A percentile compares a stretch with the other conserved stretches of the same genome.
These are phyloP conservation scores for Heliconius melpomene DNA, from an alignment of 1,140 invertebrate species.

Conservation along the genomic window DNA sequence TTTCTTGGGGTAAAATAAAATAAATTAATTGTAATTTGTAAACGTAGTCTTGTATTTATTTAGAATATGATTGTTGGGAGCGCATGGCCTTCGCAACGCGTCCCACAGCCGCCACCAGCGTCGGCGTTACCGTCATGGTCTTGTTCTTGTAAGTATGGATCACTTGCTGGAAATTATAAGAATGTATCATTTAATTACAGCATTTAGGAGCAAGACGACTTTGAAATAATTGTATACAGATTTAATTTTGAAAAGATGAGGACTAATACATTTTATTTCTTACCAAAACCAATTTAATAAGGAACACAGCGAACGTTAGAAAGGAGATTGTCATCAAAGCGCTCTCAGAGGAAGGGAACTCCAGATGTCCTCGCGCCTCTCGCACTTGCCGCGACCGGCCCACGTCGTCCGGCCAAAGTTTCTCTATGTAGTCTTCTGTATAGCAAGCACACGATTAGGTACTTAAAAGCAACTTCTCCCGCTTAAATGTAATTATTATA, in stretches of 20 bases:
- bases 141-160: conserved; percentile 75
- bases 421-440: conserved; percentile 72
- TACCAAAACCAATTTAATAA: conserved; percentile 91
- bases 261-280: conserved; percentile 40
- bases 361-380: conserved; percentile 81
- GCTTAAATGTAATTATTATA: too few relatives aligned
- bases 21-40: neutral
- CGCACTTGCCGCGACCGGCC: conserved; percentile 53
- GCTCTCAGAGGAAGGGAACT: conserved; percentile 90
- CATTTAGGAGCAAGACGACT: too few relatives aligned
- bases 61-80: conserved; percentile 20
- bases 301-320: conserved; percentile 90
- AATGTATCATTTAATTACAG: neutral
- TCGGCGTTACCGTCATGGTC: conserved; percentile 70
- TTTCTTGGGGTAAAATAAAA: too few relatives aligned
- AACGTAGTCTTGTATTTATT: conserved; percentile 16
- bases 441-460: neutral
- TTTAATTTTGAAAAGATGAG: too few relatives aligned
- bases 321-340: conserved; percentile 91
- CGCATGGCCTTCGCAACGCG: conserved; percentile 39
- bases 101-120: conserved; percentile 60
- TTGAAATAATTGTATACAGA: too few relatives aligned
- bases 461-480: neutral
- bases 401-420: conserved; percentile 63
- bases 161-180: conserved; percentile 62